Conservation (phyloP, 2,888 invertebrate species). For the Tenthredo notha region DNA sequence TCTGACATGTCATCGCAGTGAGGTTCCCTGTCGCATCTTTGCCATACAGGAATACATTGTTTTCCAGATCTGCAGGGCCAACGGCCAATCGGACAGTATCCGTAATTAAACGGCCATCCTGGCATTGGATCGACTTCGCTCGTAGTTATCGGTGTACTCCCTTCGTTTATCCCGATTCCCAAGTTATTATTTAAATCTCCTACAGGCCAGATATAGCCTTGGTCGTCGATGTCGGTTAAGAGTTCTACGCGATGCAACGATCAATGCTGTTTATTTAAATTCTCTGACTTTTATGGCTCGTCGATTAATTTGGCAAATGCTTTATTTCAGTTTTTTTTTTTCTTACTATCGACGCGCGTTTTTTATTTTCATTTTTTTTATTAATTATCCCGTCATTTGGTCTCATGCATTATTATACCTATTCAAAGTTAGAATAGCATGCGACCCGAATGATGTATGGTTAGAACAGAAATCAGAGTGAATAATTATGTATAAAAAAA, state of each 20-base stretch:
- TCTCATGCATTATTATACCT: background rate
- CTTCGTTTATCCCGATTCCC: background rate
- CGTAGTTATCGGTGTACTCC: slow-evolving; percentile 17
- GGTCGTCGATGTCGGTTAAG: background rate
- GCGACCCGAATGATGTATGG: background rate
- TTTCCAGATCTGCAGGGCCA: slow-evolving; percentile 53
- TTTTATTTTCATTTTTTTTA: background rate
- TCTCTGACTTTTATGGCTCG: background rate
- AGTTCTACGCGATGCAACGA: slow-evolving; percentile 22
- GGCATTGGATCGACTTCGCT: slow-evolving; percentile 1
- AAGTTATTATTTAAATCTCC: slow-evolving; percentile 33
- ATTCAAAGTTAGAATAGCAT: slow-evolving; percentile 13
- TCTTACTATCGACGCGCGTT: background rate
- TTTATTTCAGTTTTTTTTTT: background rate
- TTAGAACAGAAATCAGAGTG: background rate
- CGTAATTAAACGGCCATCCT: slow-evolving; percentile 29
- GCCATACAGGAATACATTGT: slow-evolving; percentile 79
- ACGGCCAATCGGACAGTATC: slow-evolving; percentile 46
- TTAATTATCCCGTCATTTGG: background rate
- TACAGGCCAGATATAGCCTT: background rate
- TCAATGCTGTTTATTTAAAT: background rate
- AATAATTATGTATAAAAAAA: background rate
- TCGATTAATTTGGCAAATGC: background rate
- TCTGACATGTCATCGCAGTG: slow-evolving; percentile 84
- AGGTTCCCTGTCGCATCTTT: slow-evolving; percentile 80